Base-by-base conservation (phyloP, 2,113 vertebrate species). In the Nothocercus nigrocapillus region DNA sequence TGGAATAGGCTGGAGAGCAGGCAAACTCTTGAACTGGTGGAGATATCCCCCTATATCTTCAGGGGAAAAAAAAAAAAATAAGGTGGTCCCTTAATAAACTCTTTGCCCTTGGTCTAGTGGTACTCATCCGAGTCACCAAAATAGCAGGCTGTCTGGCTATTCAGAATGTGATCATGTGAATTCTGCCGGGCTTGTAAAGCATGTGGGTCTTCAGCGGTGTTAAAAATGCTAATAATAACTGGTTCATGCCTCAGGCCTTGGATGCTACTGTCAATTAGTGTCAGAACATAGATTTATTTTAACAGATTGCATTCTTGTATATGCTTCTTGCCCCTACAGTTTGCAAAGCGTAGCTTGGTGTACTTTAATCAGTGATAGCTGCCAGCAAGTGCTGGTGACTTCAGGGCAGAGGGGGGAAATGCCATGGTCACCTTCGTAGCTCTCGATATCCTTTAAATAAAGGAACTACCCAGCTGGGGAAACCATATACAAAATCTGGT, bases 211-310 rank as follows among this genome's bases (percentile, higher is more conserved):
- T 82, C 89, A 91, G 67, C 32, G 87, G 67, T 91, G 87, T 88
- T 95, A 85, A 92, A 93, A 94, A 93, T 2, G 45, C 84, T 92
- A 86, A 91, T 95, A 93, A 90, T 85, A 93, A 94, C 74, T 30
- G 11, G 66, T 76, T 87, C 81, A 40, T 53, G 93, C 94, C 94
- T 94, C 85, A 0, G 94, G 95, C 85, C 79, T 85, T 72, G 62
- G 81, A 89, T 91, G 93, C 86, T 97, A 72, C 81, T 82, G 93
- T 94, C 95, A 97, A 89, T 96, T 94, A 94, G 74, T 14, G 7
- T 96, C 91, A 91, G 93, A 79, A 72, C 21, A 62, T 74, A 91
- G 77, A 92, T 89, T 94, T 93, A 92, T 92, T 94, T 94, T 82
- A 95, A 89, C 89, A 95, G 93, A 86, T 93, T 78, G 79, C 36